Evolutionary conservation across 2,888 invertebrate genomes (phyloP), one percentile per base, ranked within the genome.

Genomic region (Amphipyra tragopoginis): DNA sequence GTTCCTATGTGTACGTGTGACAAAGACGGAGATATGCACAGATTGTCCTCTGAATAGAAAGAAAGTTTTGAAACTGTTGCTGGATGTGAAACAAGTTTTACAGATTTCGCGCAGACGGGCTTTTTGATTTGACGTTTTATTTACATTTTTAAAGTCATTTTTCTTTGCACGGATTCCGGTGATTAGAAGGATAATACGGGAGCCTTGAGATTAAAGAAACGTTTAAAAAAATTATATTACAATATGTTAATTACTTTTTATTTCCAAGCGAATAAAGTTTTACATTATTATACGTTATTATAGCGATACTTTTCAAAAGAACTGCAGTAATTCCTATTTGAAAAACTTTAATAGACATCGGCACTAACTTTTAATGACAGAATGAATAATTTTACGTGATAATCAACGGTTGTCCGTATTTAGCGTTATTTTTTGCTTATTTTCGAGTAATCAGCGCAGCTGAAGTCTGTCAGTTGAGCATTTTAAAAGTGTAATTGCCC

Each of bases 11-110:
- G 55, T 70, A 67, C 59, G 93, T 65, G 82, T 64, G 87, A 93
- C 77, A 83, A 78, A 82, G 93, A 93, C 77, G 75, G 86, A 74
- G 65, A 77, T 79, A 89, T 51, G 65, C 77, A 77, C 81, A 84
- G 86, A 85, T 84, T 85, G 83, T 86, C 82, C 85, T 85, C 79
- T 74, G 84, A 90, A 90, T 90, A 90, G 90, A 89, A 93, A 93
- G 93, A 94, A 94, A 94, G 93, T 93, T 92, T 91, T 89, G 87
- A 91, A 90, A 90, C 90, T 87, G 89, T 90, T 85, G 81, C 87
- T 88, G 86, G 88, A 90, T 86, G 90, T 88, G 90, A 86, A 93
- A 93, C 93, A 90, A 93, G 93, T 93, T 93, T 89, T 90, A 92
- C 91, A 91, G 93, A 93, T 93, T 93, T 94, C 86, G 93, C 93